phyloP scores from a whole-genome alignment of 2,797 vertebrate genomes.

The Emys orbicularis region DNA sequence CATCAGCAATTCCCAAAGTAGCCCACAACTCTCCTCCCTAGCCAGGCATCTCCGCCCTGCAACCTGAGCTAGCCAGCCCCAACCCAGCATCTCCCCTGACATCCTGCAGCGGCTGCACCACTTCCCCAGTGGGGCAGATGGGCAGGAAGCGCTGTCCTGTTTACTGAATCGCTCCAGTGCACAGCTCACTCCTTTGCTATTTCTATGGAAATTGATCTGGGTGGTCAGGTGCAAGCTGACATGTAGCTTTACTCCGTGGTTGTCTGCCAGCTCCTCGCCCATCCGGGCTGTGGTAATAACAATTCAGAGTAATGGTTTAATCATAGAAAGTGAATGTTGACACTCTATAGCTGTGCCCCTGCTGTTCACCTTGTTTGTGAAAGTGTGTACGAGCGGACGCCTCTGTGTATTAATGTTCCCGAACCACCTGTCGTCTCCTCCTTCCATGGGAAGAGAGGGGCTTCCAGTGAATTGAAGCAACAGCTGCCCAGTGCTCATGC shows the following conservation, averaged over 20 bases:
- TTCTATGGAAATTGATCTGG: not conserved
- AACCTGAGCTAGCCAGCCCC: not conserved
- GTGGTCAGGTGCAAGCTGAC: not conserved
- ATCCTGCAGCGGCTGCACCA: not conserved
- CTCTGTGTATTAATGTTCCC: not conserved
- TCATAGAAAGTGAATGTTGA: not conserved
- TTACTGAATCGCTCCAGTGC: slow-evolving; percentile 40
- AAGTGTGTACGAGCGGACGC: not conserved
- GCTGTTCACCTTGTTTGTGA: not conserved
- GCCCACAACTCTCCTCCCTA: not conserved
- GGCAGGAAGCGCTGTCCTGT: slow-evolving; percentile 72
- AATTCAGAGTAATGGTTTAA: not conserved
- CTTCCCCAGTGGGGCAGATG: slow-evolving; percentile 77
- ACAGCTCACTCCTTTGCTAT: not conserved
- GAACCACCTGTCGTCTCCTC: not conserved
- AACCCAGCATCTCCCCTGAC: not conserved
- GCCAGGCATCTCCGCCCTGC: not conserved
- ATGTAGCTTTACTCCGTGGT: not conserved
- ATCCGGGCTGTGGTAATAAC: not conserved
- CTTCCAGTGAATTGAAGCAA: not conserved
- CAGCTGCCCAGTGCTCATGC: too few species aligned
- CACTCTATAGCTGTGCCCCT: not conserved
- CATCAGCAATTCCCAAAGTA: not conserved
- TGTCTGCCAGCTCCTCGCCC: too few species aligned
- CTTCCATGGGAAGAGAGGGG: too few species aligned